A percentile compares a stretch with the other conserved stretches of the same genome.
Conservation (phyloP, 2,113 vertebrate species). For the Pandion haliaetus region DNA sequence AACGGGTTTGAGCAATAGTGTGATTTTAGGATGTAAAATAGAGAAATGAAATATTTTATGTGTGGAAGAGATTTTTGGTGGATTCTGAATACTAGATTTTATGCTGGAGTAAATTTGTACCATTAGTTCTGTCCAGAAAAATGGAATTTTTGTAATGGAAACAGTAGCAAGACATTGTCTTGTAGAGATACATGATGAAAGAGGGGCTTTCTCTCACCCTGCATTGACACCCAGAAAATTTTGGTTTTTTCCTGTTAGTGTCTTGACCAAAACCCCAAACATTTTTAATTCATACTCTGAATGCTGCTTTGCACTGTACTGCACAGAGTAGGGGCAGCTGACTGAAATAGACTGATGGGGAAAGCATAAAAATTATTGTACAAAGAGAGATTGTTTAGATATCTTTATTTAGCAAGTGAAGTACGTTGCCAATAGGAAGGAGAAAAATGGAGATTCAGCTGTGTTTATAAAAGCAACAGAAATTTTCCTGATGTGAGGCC, state of each 20-base stretch:
- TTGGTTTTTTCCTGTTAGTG: neutral
- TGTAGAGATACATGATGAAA: neutral
- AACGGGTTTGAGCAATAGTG: neutral
- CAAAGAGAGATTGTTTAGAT: constrained; percentile 44
- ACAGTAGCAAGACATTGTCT: neutral
- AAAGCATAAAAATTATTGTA: constrained; percentile 16
- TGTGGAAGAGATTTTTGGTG: neutral
- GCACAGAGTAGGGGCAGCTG: neutral
- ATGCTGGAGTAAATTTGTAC: neutral
- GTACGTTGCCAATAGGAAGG: constrained; percentile 22
- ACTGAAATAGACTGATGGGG: neutral
- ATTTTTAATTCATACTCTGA: neutral
- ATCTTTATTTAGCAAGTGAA: constrained; percentile 54
- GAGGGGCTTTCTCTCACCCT: neutral
- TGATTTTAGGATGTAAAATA: neutral
- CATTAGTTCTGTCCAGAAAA: neutral
- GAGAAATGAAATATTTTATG: neutral
- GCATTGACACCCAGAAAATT: neutral
- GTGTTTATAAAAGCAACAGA: constrained; percentile 60
- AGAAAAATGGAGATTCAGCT: constrained; percentile 43
- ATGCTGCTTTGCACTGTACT: neutral
- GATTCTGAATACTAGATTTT: neutral
- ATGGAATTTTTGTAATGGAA: neutral
- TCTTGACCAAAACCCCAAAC: neutral
- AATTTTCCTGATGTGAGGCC: constrained; percentile 49